A percentile compares a stretch with the other conserved stretches of the same genome.
Evolutionary conservation across 2,888 invertebrate species (phyloP).

Genomic region (Marronus borbonicus): DNA sequence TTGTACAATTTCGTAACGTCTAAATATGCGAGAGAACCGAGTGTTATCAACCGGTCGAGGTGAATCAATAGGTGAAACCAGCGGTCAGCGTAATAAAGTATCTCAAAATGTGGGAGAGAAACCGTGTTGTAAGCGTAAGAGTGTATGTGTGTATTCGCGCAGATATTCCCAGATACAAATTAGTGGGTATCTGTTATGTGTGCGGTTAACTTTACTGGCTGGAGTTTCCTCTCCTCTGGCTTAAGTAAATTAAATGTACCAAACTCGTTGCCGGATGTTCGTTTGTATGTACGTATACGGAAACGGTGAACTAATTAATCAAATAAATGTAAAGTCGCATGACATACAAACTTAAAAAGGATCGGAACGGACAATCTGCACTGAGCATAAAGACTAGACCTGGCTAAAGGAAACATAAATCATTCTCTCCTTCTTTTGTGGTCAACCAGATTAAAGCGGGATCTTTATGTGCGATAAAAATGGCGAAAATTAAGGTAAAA

Average conservation of each 20-base stretch:
- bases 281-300: background rate
- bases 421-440: background rate
- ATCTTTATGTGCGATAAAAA: background rate
- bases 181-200: slow-evolving; percentile 29
- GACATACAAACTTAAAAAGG: slow-evolving; percentile 13
- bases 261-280: background rate
- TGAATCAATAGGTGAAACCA: slow-evolving; percentile 36
- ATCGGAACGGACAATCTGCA: background rate
- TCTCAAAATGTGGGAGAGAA: slow-evolving; percentile 19
- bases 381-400: too few species aligned
- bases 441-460: background rate
- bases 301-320: slow-evolving; percentile 10
- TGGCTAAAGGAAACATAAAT: too few species aligned
- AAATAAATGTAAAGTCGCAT: slow-evolving; percentile 13
- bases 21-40: background rate
- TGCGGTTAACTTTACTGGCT: slow-evolving; percentile 20
- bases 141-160: background rate
- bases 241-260: slow-evolving; percentile 36
- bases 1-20: background rate
- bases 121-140: background rate
- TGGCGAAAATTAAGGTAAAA: too few species aligned
- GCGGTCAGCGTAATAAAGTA: slow-evolving; percentile 28
- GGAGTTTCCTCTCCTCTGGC: slow-evolving; percentile 7
- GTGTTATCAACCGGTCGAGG: background rate
- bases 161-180: slow-evolving; percentile 37